Conservation (phyloP, 2,113 vertebrate genomes). For the Formicarius rufipectus region DNA sequence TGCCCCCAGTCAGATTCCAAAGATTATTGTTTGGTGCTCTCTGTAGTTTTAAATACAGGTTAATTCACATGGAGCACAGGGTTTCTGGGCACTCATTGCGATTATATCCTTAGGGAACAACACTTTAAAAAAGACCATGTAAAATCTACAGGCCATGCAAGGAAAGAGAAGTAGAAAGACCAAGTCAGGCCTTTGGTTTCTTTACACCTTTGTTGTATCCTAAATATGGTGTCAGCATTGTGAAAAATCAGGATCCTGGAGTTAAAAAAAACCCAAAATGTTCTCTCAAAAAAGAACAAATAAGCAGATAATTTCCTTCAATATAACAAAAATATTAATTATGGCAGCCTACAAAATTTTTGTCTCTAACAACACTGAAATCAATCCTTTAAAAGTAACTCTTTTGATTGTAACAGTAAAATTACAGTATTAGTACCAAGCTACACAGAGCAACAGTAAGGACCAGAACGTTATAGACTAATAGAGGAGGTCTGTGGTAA, state of each 20-base stretch:
- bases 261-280: background rate
- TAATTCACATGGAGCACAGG: background rate
- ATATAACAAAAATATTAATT: background rate
- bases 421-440: background rate
- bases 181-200: background rate
- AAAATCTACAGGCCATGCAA: background rate
- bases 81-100: background rate
- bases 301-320: background rate
- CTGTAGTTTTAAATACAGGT: background rate
- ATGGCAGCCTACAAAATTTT: background rate
- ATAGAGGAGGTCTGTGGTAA: background rate
- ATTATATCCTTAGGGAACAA: background rate
- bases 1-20: background rate
- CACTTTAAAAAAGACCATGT: background rate
- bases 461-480: background rate
- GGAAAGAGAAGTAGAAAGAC: background rate
- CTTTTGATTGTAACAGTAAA: background rate
- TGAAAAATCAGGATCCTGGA: background rate
- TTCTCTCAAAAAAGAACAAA: background rate
- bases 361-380: background rate
- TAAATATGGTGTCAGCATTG: background rate
- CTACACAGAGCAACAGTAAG: background rate
- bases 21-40: background rate
- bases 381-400: background rate
- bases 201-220: background rate